phyloP scores from a whole-genome alignment of 2,888 invertebrate species.

The Spodoptera picta region DNA sequence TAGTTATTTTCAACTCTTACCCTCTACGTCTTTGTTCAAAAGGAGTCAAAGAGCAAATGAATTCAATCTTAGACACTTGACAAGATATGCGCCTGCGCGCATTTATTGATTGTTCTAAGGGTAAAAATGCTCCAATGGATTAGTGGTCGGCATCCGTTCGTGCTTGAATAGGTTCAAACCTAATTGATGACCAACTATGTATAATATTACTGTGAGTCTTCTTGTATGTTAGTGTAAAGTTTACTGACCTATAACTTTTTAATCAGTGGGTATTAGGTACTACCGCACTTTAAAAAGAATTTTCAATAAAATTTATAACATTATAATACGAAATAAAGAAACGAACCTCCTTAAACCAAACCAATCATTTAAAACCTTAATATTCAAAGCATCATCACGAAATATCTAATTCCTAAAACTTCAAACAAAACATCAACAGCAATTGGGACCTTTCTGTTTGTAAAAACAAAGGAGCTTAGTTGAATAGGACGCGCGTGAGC shows the following conservation, averaged over 20 bases:
- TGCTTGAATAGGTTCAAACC: too few relatives aligned
- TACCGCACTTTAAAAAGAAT: too few relatives aligned
- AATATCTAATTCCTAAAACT: constrained; percentile 26
- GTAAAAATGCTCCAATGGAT: too few relatives aligned
- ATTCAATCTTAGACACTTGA: background rate
- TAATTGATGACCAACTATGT: background rate
- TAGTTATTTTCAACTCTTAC: too few relatives aligned
- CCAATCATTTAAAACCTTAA: constrained; percentile 3
- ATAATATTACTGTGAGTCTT: too few relatives aligned
- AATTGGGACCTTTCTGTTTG: constrained; percentile 34
- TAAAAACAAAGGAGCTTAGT: constrained; percentile 54
- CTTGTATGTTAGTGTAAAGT: too few relatives aligned
- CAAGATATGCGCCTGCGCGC: constrained; percentile 1
- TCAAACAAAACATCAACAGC: constrained; percentile 30
- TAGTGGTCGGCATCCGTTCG: too few relatives aligned
- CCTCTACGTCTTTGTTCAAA: too few relatives aligned
- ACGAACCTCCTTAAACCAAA: background rate
- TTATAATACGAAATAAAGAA: background rate
- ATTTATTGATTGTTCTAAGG: background rate
- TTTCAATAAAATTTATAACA: too few relatives aligned
- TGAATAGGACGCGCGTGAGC: constrained; percentile 68
- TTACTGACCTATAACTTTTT: too few relatives aligned
- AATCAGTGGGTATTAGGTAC: too few relatives aligned
- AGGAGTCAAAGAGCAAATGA: constrained; percentile 51
- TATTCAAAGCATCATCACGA: constrained; percentile 23